phyloP scores from a whole-genome alignment of 92 coral and sea anemone genomes.

The Desmophyllum pertusum region DNA sequence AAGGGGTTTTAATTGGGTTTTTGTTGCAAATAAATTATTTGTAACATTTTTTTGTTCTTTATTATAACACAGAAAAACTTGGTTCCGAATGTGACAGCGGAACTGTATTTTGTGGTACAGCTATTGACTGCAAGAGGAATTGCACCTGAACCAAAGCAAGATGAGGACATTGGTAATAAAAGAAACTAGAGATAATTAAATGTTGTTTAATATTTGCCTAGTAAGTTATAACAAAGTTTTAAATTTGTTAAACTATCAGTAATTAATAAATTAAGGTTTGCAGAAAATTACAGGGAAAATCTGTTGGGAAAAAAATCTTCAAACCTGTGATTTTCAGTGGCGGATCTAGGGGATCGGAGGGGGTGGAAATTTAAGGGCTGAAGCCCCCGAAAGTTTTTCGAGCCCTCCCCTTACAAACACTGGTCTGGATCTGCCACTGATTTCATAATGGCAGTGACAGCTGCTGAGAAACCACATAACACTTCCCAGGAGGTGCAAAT shows the following conservation, averaged over 20 bases:
- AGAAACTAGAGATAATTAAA: neutral
- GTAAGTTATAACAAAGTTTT: too few species aligned
- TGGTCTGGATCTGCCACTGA: too few species aligned
- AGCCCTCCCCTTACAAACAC: too few species aligned
- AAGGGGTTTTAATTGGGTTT: neutral
- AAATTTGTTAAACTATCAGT: neutral
- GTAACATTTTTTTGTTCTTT: neutral
- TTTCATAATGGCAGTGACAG: too few species aligned
- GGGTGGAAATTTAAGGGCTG: too few species aligned
- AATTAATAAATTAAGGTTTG: neutral
- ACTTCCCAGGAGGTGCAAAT: too few species aligned
- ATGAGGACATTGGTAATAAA: neutral
- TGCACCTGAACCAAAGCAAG: conserved; percentile 18
- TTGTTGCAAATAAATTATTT: neutral
- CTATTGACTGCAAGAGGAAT: conserved; percentile 76
- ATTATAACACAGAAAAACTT: conserved; percentile 61
- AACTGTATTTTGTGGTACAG: conserved; percentile 89
- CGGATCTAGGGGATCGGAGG: too few species aligned
- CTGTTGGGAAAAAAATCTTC: too few species aligned
- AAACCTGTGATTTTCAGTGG: too few species aligned
- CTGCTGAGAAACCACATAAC: too few species aligned
- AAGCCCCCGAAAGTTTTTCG: too few species aligned
- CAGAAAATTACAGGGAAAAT: too few species aligned
- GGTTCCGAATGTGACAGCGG: conserved; percentile 93
- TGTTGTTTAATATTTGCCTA: neutral